Evolutionary conservation across 64 coral and sea anemone species (phyloP).

Genomic region (Actinia tenebrosa): DNA sequence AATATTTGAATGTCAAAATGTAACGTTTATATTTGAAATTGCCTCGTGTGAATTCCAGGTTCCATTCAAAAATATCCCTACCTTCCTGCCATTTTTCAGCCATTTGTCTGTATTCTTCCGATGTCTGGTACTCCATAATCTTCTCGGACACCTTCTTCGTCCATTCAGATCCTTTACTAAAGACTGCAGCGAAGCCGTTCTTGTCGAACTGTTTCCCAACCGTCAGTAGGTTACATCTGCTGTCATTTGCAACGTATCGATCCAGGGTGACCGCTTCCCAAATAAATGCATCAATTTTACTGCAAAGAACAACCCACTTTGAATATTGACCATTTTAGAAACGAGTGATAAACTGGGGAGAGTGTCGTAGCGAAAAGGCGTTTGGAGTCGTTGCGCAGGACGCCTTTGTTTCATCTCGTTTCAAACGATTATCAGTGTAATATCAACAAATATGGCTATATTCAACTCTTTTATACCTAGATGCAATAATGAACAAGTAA

Average conservation of each 20-base stretch:
- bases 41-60: too few relatives aligned
- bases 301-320: background rate
- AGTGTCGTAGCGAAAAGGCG: too few relatives aligned
- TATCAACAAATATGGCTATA: too few relatives aligned
- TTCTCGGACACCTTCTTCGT: constrained; percentile 31
- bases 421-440: too few relatives aligned
- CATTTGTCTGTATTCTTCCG: constrained; percentile 25
- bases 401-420: too few relatives aligned
- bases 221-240: constrained; percentile 30
- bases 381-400: too few relatives aligned
- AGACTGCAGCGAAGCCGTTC: constrained; percentile 37
- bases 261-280: constrained; percentile 53
- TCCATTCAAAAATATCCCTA: background rate
- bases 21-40: too few relatives aligned
- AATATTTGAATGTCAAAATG: too few relatives aligned
- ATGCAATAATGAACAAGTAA: too few relatives aligned
- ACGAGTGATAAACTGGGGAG: too few relatives aligned
- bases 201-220: constrained; percentile 51
- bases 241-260: constrained; percentile 48
- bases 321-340: background rate
- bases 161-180: constrained; percentile 42
- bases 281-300: constrained; percentile 55
- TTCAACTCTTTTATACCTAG: too few relatives aligned
- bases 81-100: constrained; percentile 51
- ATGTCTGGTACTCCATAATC: constrained; percentile 41